phyloP scores from a whole-genome alignment of 1,140 invertebrate genomes.

The Drosophila parabipectinata region DNA sequence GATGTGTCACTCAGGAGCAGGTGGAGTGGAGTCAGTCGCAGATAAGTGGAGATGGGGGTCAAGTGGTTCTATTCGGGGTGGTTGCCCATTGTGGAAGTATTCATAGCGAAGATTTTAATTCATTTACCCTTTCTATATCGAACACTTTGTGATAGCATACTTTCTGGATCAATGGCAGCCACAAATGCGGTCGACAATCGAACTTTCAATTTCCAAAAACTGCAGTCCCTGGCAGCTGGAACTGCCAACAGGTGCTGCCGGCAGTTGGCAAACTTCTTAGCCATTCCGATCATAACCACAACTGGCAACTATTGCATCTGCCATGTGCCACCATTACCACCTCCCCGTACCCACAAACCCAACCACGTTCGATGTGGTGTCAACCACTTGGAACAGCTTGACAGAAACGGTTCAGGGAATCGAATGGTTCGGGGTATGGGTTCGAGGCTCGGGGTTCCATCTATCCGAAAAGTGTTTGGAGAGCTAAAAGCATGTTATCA shows the following conservation, averaged over 20 bases:
- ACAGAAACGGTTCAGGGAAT: constrained; percentile 34
- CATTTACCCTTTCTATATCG: constrained; percentile 1
- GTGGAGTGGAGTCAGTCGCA: constrained; percentile 44
- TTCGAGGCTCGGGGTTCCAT: not conserved
- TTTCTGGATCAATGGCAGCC: constrained; percentile 10
- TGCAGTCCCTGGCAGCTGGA: constrained; percentile 15
- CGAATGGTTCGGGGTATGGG: not conserved
- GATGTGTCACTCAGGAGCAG: constrained; percentile 72
- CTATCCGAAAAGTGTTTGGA: constrained; percentile 49
- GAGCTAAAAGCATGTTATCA: constrained; percentile 76
- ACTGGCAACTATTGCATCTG: constrained; percentile 31
- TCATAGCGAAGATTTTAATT: not conserved
- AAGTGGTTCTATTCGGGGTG: constrained; percentile 1
- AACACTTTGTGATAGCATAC: constrained; percentile 17
- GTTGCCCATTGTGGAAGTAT: not conserved
- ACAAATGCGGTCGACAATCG: constrained; percentile 16
- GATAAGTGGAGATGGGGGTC: not conserved
- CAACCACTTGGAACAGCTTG: constrained; percentile 50
- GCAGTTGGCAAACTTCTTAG: constrained; percentile 31
- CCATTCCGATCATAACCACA: constrained; percentile 47
- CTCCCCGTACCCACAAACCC: constrained; percentile 7
- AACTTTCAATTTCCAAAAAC: constrained; percentile 43
- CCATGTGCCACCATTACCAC: constrained; percentile 25
- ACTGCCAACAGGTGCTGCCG: constrained; percentile 43
- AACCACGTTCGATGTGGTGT: constrained; percentile 54